A percentile compares a stretch with the other conserved stretches of the same genome.
Evolutionary conservation across 2,888 invertebrate species (phyloP).

Genomic region (Andrena marginata): DNA sequence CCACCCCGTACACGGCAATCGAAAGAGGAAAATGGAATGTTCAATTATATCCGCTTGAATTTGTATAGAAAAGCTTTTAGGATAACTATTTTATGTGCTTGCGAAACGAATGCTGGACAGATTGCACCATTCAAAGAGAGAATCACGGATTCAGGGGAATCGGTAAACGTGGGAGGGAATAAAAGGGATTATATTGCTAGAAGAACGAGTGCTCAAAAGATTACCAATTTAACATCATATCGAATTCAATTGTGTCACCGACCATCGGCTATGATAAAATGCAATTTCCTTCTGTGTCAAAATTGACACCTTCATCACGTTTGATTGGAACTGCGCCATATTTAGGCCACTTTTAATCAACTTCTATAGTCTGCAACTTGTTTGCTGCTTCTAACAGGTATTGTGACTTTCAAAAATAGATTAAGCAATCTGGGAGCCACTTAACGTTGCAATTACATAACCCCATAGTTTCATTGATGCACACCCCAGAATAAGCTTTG

Average conservation of each 20-base stretch:
- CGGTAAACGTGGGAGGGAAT: neutral
- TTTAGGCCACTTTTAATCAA: too few relatives aligned
- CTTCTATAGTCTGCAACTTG: too few relatives aligned
- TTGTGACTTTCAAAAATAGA: too few relatives aligned
- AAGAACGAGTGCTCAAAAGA: neutral
- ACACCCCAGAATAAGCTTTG: too few relatives aligned
- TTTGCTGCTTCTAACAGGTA: too few relatives aligned
- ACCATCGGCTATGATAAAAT: neutral
- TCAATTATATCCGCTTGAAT: constrained; percentile 20
- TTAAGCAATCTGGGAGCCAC: too few relatives aligned
- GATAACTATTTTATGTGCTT: neutral
- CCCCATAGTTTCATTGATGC: too few relatives aligned
- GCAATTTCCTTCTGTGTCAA: neutral
- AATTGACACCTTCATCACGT: neutral
- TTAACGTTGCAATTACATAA: too few relatives aligned
- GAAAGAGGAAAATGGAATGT: constrained; percentile 22
- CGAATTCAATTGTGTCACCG: neutral
- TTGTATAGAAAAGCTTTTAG: neutral
- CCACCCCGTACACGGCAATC: neutral
- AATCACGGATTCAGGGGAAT: neutral
- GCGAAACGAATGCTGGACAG: neutral
- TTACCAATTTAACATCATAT: constrained; percentile 4
- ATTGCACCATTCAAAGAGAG: neutral
- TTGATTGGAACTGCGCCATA: too few relatives aligned
- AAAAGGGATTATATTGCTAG: neutral